phyloP scores from a whole-genome alignment of 2,888 invertebrate species.

The Dastarcus helophoroides region DNA sequence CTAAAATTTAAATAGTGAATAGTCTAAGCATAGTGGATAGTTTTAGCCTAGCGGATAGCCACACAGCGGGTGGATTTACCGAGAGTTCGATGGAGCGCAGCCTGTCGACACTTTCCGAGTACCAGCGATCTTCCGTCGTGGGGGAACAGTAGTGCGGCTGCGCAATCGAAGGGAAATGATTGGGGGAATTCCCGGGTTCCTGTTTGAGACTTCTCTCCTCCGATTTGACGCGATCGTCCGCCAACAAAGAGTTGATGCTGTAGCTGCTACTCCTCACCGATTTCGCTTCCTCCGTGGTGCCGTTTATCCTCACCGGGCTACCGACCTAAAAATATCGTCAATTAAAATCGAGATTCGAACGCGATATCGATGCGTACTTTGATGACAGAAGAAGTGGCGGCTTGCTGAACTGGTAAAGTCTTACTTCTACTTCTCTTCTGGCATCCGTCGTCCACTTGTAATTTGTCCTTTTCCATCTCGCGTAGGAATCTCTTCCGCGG shows the following conservation, averaged over 20 bases:
- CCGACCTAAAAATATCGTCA: too few relatives aligned
- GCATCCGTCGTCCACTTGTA: slow-evolving; percentile 22
- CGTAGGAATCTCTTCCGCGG: slow-evolving; percentile 70
- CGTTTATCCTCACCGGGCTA: slow-evolving; percentile 25
- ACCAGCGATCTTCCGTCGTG: slow-evolving; percentile 33
- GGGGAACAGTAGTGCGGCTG: slow-evolving; percentile 39
- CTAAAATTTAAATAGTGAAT: too few relatives aligned
- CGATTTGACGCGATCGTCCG: slow-evolving; percentile 40
- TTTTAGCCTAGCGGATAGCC: too few relatives aligned
- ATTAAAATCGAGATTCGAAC: too few relatives aligned
- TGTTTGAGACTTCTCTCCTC: too few relatives aligned
- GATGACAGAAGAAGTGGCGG: not conserved
- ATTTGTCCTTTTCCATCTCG: slow-evolving; percentile 52
- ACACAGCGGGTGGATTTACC: too few relatives aligned
- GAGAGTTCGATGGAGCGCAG: slow-evolving; percentile 35
- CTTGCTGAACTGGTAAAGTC: slow-evolving; percentile 10
- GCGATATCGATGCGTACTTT: not conserved
- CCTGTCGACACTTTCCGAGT: slow-evolving; percentile 34
- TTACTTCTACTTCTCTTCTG: slow-evolving; percentile 31
- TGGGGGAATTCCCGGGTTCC: slow-evolving; percentile 32
- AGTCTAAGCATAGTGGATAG: too few relatives aligned
- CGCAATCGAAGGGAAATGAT: slow-evolving; percentile 30
- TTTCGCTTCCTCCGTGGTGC: slow-evolving; percentile 20
- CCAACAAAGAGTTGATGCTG: slow-evolving; percentile 74
- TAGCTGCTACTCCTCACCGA: slow-evolving; percentile 50